Percentiles rank a stretch among this genome's conserved stretches.
Conservation (phyloP, 2,113 vertebrate species). For the Microtus pennsylvanicus region DNA sequence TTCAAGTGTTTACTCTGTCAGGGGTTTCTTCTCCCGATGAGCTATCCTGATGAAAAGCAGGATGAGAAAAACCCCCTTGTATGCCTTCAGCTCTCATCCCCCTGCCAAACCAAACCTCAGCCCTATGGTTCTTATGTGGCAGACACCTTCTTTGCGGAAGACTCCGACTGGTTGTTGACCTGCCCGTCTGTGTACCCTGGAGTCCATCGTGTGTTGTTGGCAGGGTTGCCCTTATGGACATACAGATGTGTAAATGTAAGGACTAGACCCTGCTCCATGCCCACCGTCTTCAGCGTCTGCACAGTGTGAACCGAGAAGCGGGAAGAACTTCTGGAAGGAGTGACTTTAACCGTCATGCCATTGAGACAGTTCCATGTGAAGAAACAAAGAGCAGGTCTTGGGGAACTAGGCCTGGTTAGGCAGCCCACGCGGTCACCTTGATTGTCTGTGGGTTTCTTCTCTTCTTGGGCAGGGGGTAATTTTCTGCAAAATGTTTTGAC, state of each 20-base stretch:
- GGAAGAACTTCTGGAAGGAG: background rate
- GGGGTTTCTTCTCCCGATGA: background rate
- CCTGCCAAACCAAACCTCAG: background rate
- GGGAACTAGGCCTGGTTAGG: background rate
- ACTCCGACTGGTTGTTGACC: rapidly evolving
- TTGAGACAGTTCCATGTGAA: too few species aligned
- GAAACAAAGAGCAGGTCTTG: background rate
- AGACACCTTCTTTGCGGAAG: rapidly evolving
- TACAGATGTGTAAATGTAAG: too few species aligned
- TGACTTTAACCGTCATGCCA: rapidly evolving
- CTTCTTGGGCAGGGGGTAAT: background rate
- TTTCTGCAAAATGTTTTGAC: background rate
- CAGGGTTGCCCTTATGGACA: background rate
- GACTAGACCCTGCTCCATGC: rapidly evolving
- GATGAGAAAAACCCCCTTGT: too few species aligned
- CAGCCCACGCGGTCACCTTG: background rate
- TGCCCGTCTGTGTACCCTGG: rapidly evolving
- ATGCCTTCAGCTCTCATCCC: background rate
- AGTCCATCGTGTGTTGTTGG: rapidly evolving
- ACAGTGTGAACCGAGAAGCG: background rate
- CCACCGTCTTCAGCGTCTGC: background rate
- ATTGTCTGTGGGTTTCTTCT: background rate
- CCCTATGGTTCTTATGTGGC: background rate
- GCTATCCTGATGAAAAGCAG: background rate
- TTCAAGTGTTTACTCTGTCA: too few species aligned